A percentile compares a stretch with the other conserved stretches of the same genome.
Conservation (phyloP, 1,140 invertebrate genomes). For the Agrypnia vestita region DNA sequence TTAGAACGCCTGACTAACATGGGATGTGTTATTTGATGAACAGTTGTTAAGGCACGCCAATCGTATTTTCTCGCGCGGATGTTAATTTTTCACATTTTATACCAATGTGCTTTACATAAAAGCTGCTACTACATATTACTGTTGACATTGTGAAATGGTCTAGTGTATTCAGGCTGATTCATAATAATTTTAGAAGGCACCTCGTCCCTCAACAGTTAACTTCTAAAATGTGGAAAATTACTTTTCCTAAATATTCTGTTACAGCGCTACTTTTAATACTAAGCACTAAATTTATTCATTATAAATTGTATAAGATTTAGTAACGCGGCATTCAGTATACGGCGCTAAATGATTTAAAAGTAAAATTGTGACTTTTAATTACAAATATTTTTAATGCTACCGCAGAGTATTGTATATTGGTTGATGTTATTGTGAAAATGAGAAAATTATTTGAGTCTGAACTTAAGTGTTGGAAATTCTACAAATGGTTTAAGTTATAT, state of each 20-base stretch:
- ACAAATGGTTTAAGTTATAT: constrained; percentile 12
- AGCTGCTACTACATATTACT: not conserved
- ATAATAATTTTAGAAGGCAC: constrained; percentile 60
- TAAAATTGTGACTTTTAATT: no score
- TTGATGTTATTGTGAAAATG: no score
- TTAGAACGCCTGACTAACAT: constrained; percentile 60
- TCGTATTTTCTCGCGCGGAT: constrained; percentile 4
- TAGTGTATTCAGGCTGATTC: constrained; percentile 58
- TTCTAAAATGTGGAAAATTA: constrained; percentile 61
- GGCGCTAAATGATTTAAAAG: constrained; percentile 18
- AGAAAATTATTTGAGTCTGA: no score
- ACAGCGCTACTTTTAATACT: constrained; percentile 52
- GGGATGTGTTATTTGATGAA: constrained; percentile 20
- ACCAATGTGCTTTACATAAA: not conserved
- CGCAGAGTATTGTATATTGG: not conserved
- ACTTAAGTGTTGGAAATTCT: no score
- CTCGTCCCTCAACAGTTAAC: constrained; percentile 61
- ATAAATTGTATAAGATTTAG: constrained; percentile 59
- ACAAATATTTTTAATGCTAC: no score
- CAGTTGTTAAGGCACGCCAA: constrained; percentile 56
- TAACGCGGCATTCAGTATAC: constrained; percentile 55
- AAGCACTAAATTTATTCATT: constrained; percentile 51
- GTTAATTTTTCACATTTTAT: not conserved
- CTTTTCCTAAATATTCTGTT: constrained; percentile 56
- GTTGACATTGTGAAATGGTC: constrained; percentile 3